Evolutionary conservation across 2,113 vertebrate genomes (phyloP).

Genomic region (Corythaixoides concolor): DNA sequence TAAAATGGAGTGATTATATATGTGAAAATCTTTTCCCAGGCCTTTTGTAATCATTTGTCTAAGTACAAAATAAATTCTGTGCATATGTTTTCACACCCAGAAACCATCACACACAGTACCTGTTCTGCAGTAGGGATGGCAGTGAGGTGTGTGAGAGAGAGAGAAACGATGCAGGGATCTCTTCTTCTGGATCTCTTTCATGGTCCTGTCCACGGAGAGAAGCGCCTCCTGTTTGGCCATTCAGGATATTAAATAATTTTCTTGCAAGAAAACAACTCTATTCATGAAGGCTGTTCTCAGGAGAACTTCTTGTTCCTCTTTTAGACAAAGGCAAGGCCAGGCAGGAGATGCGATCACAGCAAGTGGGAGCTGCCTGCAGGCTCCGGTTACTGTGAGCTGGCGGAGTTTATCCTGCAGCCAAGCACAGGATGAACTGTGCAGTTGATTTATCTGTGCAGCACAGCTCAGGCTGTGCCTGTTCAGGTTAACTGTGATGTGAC

Average conservation of each 20-base stretch:
- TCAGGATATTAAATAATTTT: neutral
- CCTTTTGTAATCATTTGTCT: neutral
- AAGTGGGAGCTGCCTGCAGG: neutral
- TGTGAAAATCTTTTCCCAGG: neutral
- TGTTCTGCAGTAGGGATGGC: neutral
- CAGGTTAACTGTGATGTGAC: neutral
- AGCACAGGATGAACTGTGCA: neutral
- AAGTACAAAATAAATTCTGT: neutral
- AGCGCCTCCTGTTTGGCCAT: neutral
- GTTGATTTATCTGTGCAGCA: neutral
- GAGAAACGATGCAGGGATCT: fast-evolving
- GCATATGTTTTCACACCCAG: neutral
- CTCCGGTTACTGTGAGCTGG: neutral
- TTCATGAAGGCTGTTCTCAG: fast-evolving
- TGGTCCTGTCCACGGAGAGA: neutral
- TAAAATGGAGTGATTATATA: neutral
- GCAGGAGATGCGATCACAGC: neutral
- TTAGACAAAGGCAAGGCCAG: neutral
- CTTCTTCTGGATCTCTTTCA: neutral
- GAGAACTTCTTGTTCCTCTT: neutral
- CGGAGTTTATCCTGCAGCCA: neutral
- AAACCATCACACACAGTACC: neutral
- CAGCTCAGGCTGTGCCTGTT: neutral
- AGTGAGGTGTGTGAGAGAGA: neutral
- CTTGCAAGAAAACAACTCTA: neutral